These are phyloP conservation scores for Tricholauxania praeusta DNA, from an alignment of 2,888 invertebrate species.

Conservation along the genomic window DNA sequence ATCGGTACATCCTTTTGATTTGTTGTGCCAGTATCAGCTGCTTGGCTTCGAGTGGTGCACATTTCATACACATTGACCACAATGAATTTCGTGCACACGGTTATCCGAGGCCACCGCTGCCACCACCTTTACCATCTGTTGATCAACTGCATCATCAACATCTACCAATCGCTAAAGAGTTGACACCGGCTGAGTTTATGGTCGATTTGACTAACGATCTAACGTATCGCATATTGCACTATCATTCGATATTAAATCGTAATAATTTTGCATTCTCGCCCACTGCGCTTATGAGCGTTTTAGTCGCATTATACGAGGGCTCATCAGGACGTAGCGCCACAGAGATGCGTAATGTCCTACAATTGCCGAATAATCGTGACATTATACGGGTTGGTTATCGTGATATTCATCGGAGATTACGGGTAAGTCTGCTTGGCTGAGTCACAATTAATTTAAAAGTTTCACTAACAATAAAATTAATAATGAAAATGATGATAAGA, in stretches of 20 bases:
- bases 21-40: not conserved
- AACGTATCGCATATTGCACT: slow-evolving; percentile 77
- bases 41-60: slow-evolving; percentile 42
- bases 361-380: slow-evolving; percentile 80
- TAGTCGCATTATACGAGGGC: slow-evolving; percentile 84
- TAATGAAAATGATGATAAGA: too few species aligned
- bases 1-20: not conserved
- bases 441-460: too few species aligned
- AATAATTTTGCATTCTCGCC: slow-evolving; percentile 89
- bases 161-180: slow-evolving; percentile 50
- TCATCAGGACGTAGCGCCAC: slow-evolving; percentile 78
- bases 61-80: slow-evolving; percentile 61
- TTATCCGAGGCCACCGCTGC: slow-evolving; percentile 51
- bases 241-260: slow-evolving; percentile 79
- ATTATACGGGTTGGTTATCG: slow-evolving; percentile 82
- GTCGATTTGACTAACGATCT: slow-evolving; percentile 84
- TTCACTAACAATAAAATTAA: too few species aligned
- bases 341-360: slow-evolving; percentile 79
- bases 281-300: slow-evolving; percentile 83
- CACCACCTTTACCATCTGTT: slow-evolving; percentile 47
- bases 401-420: slow-evolving; percentile 84
- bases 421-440: slow-evolving; percentile 70
- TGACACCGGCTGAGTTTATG: slow-evolving; percentile 79
- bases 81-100: slow-evolving; percentile 57
- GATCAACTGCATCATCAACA: slow-evolving; percentile 51